A percentile compares a stretch with the other conserved stretches of the same genome.
phyloP scores from a whole-genome alignment of 2,888 invertebrate genomes.

The Tridacna crocea region DNA sequence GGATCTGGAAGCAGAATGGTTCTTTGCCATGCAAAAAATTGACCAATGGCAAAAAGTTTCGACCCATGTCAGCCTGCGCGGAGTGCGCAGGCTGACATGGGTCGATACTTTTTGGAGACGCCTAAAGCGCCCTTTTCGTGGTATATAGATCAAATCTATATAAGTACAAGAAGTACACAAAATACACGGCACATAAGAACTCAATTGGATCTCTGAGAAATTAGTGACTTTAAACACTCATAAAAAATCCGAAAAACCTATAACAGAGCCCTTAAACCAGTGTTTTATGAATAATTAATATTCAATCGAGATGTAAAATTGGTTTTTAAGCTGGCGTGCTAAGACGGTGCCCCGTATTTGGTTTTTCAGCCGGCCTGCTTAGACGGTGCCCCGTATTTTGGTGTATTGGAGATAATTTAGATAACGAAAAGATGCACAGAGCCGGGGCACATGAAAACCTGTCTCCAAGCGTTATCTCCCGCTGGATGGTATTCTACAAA shows the following conservation, averaged over 20 bases:
- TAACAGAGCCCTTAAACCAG: conserved; percentile 20
- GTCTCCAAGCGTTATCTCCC: no score
- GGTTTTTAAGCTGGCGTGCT: conserved; percentile 23
- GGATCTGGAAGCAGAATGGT: no score
- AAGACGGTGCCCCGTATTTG: neutral
- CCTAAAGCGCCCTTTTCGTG: no score
- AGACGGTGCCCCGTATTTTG: neutral
- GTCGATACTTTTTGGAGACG: no score
- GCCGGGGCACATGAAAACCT: neutral
- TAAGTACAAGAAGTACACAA: no score
- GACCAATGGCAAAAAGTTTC: no score
- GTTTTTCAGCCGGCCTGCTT: neutral
- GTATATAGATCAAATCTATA: no score
- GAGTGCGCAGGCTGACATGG: no score
- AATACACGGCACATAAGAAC: no score
- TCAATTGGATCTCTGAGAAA: conserved; percentile 1
- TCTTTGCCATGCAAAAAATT: no score
- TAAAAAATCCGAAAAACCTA: conserved; percentile 17
- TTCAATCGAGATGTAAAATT: conserved; percentile 22
- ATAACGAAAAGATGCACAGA: neutral
- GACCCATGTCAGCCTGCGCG: no score
- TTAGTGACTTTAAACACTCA: conserved; percentile 21
- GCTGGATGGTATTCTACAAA: no score
- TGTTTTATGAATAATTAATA: conserved; percentile 30
- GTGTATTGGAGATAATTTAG: neutral